Percentiles rank a stretch among this genome's conserved stretches.
phyloP scores from a whole-genome alignment of 2,113 vertebrate species.

The Rhynchopsitta pachyrhyncha region DNA sequence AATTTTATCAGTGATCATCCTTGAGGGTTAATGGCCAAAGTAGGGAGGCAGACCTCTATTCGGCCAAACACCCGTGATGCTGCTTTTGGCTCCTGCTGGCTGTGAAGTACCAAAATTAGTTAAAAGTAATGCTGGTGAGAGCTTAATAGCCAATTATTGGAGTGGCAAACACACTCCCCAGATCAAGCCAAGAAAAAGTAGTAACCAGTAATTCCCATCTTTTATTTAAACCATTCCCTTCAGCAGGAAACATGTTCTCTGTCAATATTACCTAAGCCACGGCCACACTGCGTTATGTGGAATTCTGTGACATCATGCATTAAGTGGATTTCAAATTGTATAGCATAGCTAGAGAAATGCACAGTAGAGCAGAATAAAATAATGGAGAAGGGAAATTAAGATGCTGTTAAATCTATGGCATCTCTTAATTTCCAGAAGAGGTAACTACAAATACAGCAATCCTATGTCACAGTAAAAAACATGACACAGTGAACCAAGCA shows the following conservation, averaged over 20 bases:
- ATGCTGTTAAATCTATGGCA: background rate
- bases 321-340: background rate
- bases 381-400: background rate
- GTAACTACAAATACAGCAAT: background rate
- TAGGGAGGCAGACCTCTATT: background rate
- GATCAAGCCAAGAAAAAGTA: background rate
- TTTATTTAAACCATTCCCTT: background rate
- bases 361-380: background rate
- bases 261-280: background rate
- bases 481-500: background rate
- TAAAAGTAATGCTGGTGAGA: background rate
- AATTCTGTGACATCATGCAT: background rate
- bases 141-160: background rate
- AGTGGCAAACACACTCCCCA: background rate
- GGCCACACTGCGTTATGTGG: background rate
- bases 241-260: background rate
- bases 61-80: accelerated
- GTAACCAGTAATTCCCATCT: background rate
- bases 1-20: background rate
- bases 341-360: background rate
- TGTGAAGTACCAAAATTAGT: background rate
- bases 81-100: background rate
- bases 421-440: background rate
- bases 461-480: background rate
- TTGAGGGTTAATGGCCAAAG: background rate